Evolutionary conservation across 2,888 invertebrate genomes (phyloP).

Genomic region (Drosophila histrio): DNA sequence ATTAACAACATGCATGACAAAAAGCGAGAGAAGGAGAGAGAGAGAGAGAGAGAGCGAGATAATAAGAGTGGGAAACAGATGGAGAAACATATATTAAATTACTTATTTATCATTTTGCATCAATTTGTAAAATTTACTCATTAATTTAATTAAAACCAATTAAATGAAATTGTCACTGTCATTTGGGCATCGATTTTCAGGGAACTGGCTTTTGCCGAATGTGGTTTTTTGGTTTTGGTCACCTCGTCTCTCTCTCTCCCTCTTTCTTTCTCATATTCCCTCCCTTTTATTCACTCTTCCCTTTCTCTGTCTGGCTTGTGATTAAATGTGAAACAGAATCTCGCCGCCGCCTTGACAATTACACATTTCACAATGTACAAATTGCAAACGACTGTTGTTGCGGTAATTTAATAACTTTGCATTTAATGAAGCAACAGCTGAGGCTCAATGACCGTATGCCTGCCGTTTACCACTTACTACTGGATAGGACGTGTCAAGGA

Average conservation of each 20-base stretch:
- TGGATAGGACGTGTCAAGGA: slow-evolving; percentile 25
- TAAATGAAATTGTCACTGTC: slow-evolving; percentile 79
- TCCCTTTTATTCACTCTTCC: neutral
- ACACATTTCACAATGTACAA: slow-evolving; percentile 76
- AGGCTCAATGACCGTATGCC: slow-evolving; percentile 37
- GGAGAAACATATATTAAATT: slow-evolving; percentile 65
- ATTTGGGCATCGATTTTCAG: slow-evolving; percentile 77
- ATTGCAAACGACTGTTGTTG: slow-evolving; percentile 71
- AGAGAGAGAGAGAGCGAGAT: neutral
- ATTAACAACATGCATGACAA: slow-evolving; percentile 52
- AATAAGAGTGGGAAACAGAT: slow-evolving; percentile 7
- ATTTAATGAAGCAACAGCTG: slow-evolving; percentile 78
- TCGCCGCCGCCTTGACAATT: slow-evolving; percentile 69
- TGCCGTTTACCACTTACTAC: neutral
- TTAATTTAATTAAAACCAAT: slow-evolving; percentile 79
- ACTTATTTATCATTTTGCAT: slow-evolving; percentile 78
- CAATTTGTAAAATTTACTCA: slow-evolving; percentile 79
- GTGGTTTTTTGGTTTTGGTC: slow-evolving; percentile 61
- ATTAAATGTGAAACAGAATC: slow-evolving; percentile 58
- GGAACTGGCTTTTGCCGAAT: slow-evolving; percentile 57
- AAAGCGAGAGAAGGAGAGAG: neutral
- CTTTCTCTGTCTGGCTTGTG: slow-evolving; percentile 26
- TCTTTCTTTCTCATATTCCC: neutral
- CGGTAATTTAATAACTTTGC: slow-evolving; percentile 77
- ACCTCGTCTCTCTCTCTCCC: neutral